Percentiles rank a stretch among this genome's conserved stretches.
Conservation (phyloP, 2,888 invertebrate genomes). For the Trachelus iudaicus region DNA sequence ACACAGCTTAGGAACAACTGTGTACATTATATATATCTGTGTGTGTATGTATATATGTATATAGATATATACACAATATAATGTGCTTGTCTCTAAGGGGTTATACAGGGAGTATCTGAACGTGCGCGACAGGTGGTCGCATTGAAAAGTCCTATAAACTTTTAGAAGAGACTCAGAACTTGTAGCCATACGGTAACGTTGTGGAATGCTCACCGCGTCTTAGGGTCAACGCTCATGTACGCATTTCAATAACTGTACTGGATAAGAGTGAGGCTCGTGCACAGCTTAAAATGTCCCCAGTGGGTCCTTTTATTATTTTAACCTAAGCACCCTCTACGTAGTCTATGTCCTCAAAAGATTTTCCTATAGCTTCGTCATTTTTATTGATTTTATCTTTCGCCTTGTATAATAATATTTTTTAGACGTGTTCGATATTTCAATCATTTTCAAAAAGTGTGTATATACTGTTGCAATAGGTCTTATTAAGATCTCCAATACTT, state of each 20-base stretch:
- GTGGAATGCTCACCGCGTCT: not conserved
- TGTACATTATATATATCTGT: not conserved
- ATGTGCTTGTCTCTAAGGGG: too few species aligned
- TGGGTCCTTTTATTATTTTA: not conserved
- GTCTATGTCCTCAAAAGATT: not conserved
- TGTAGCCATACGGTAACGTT: not conserved
- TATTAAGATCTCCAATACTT: not conserved
- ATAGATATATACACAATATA: too few species aligned
- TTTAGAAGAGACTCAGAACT: not conserved
- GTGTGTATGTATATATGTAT: too few species aligned
- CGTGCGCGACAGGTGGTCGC: not conserved
- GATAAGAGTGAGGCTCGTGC: not conserved
- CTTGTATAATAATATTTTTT: not conserved
- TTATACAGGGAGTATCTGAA: not conserved
- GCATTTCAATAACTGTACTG: not conserved
- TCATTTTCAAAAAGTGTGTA: not conserved
- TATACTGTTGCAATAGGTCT: not conserved
- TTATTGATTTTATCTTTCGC: too few species aligned
- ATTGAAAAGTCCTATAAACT: not conserved
- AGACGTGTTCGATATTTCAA: not conserved
- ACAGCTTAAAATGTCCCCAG: not conserved
- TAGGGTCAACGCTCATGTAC: not conserved
- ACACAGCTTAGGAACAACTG: not conserved
- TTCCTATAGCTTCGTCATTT: too few species aligned
- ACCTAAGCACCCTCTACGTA: not conserved